Percentiles rank a stretch among this genome's conserved stretches.
These are phyloP conservation scores for Sebastes vulpes DNA, from an alignment of 2,797 vertebrate species.

Conservation along the genomic window DNA sequence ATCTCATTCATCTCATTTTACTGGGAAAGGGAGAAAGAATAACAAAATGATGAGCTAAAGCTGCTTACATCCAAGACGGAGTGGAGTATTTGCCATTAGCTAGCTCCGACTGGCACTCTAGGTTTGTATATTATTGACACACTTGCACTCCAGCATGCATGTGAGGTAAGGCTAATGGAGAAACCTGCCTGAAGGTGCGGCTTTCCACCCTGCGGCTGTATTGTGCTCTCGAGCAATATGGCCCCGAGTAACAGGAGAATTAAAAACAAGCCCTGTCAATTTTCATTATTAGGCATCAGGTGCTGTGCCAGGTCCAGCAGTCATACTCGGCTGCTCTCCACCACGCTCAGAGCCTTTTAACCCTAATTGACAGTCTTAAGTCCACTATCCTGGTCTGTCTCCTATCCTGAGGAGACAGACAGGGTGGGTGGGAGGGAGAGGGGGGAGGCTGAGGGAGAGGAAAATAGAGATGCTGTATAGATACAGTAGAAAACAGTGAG, in stretches of 20 bases:
- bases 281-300: conserved; percentile 81
- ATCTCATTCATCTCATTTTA: background rate
- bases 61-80: background rate
- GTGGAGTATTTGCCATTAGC: background rate
- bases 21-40: background rate
- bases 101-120: conserved; percentile 11
- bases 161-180: conserved; percentile 45
- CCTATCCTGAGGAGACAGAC: conserved; percentile 44
- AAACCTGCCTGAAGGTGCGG: conserved; percentile 66
- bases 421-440: background rate
- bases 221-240: conserved; percentile 58
- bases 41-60: background rate
- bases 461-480: background rate
- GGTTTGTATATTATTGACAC: conserved; percentile 51
- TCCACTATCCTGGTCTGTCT: conserved; percentile 50
- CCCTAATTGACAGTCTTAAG: conserved; percentile 82
- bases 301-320: conserved; percentile 65
- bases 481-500: background rate
- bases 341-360: conserved; percentile 74
- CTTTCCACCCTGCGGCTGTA: conserved; percentile 53
- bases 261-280: conserved; percentile 80
- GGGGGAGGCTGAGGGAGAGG: background rate
- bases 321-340: conserved; percentile 65
- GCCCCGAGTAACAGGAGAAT: conserved; percentile 62
- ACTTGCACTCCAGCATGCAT: conserved; percentile 20